Percentiles rank a stretch among this genome's conserved stretches.
These are phyloP conservation scores for Tautogolabrus adspersus DNA, from an alignment of 2,113 vertebrate species.

Conservation along the genomic window DNA sequence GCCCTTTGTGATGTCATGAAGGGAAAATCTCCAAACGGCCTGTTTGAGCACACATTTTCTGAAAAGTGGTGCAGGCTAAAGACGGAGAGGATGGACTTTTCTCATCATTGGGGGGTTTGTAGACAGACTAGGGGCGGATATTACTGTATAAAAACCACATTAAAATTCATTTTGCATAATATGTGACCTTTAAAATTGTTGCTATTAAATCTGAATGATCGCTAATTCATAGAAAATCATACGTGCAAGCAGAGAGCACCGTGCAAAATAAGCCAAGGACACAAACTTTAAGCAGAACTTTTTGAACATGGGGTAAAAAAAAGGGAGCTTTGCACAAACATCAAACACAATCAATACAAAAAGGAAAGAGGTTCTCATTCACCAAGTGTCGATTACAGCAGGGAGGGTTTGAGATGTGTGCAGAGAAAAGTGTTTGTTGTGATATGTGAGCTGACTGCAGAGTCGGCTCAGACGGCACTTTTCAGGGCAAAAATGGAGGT, in stretches of 20 bases:
- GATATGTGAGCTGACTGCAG: not conserved
- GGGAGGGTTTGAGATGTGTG: not conserved
- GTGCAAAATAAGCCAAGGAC: slow-evolving; percentile 56
- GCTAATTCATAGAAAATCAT: not conserved
- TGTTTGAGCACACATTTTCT: too few relatives aligned
- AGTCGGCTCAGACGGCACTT: not conserved
- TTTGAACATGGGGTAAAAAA: not conserved
- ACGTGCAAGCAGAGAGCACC: slow-evolving; percentile 58
- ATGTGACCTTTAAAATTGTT: not conserved
- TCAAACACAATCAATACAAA: not conserved
- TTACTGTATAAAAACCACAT: too few relatives aligned
- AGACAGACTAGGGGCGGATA: too few relatives aligned
- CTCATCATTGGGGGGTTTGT: too few relatives aligned
- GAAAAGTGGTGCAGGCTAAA: too few relatives aligned
- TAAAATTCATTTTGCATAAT: too few relatives aligned
- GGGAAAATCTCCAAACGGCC: too few relatives aligned
- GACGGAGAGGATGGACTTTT: too few relatives aligned
- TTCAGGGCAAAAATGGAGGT: too few relatives aligned
- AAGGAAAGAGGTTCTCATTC: not conserved
- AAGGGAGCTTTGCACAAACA: not conserved
- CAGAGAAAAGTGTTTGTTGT: not conserved
- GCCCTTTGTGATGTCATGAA: too few relatives aligned
- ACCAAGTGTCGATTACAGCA: not conserved
- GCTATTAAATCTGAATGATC: not conserved
- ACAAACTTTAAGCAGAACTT: slow-evolving; percentile 29